Base-by-base conservation (phyloP, 2,797 vertebrate genomes). In the Margarornis squamiger region DNA sequence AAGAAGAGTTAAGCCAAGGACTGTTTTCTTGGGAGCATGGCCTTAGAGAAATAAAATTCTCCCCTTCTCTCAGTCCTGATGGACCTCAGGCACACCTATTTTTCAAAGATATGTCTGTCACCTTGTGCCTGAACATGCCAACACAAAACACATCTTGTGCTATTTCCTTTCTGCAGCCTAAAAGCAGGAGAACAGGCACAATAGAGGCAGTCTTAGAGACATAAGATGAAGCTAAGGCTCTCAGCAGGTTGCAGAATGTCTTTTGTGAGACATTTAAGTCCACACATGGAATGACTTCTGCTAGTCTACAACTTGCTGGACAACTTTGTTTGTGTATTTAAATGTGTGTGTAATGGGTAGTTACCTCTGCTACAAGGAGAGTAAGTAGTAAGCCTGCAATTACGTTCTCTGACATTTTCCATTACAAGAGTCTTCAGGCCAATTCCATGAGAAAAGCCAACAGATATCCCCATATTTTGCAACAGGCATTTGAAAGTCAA, bases 401-500 rank as follows among this genome's bases (percentile, higher is more conserved):
- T 62, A 80, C 30, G 43, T 80, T 72, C 34, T 77, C 57, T 83
- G 65, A 89, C 49, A 87, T 62, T 79, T 95, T 45, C 36, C n/a
- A 48, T 80, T 78, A 58, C 58, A 72, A 70, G 6, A 94, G 22
- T 61, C 63, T 90, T 82, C 39, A 65, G 72, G 39, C 3, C 12
- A 9, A 20, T 65, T 89, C 49, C 30, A 29, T 32, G 38, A 91
- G 80, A 96, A 91, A 95, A 83, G n/a, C n/a, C 65, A 79, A 27
- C 22, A 63, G 27, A 11, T 30, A 62, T n/a, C 24, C 49, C 58
- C 62, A 62, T 54, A 29, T 92, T 94, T 91, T 75, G 71, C 81
- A 97, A 93, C 46, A 92, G 68, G 86, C 57, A 30, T 94, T 91
- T 94, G 46, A 95, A 93, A 94, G 71, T 74, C 70, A 93, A 30